Evolutionary conservation across 2,797 vertebrate species (phyloP), one percentile per base, ranked within the genome.

Genomic region (Rhinella marina): DNA sequence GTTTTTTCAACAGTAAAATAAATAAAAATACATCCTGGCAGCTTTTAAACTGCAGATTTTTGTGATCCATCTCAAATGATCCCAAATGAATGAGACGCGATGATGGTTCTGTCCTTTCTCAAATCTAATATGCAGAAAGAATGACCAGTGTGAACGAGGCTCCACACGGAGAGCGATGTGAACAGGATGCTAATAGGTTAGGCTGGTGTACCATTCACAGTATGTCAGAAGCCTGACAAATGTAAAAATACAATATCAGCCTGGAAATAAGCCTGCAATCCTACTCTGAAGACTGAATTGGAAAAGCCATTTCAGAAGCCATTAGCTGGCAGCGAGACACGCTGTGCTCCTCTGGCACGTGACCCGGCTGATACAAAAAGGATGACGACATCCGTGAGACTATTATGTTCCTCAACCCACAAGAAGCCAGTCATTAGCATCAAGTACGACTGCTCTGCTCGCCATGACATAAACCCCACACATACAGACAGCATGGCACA

Each of bases 331-430:
- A 32, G 73, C 73, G 23, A 25, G 48, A 25, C 79, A 41, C 17
- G 32, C 61, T 56, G 50, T 23, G 59, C 61, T 61, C 19, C 8
- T 61, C 6, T 48, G 32, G 9, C 79, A 81, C 14, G 56, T 61
- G 79, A 64, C 79, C 11, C 21, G 23, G 21, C 79, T 25, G 79
- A 48, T 23, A 81, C 50, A 64, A 81, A 81, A 48, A 32, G 79
- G 27, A 81, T 64, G 79, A 81, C 50, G 19, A 23, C 79, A 81
- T 41, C 19, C 59, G 4, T 48, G 59, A 64, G 32, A 14, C 29
- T 23, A 32, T 32, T 62, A n/a, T 66, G 57, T 79, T 57, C 29
- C 41, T 81, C 56, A 61, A 7, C 54, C 27, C 57, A 23, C 56
- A 29, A 75, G 41, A 59, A 57, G 19, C 77, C 77, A 32, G 78